Evolutionary conservation across 2,888 invertebrate genomes (phyloP).

Genomic region (Lymantria monacha): DNA sequence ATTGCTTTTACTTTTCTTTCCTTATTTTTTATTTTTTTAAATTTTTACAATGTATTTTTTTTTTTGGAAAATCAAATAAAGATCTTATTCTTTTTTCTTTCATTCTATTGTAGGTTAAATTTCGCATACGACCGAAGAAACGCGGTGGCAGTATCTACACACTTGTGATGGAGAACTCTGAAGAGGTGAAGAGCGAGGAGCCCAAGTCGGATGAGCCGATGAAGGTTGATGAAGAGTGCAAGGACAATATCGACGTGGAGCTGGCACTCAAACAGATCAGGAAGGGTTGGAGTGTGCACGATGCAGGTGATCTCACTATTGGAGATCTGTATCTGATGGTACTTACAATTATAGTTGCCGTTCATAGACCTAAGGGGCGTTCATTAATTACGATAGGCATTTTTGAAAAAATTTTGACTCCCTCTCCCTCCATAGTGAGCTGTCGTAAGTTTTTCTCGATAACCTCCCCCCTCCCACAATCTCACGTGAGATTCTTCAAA

Average conservation of each 20-base stretch:
- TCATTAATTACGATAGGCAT: neutral
- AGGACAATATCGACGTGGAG: constrained; percentile 61
- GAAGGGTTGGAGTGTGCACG: constrained; percentile 90
- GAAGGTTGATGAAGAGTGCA: constrained; percentile 34
- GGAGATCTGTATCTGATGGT: constrained; percentile 96
- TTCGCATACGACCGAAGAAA: constrained; percentile 68
- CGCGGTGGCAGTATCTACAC: constrained; percentile 68
- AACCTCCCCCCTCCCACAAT: too few species aligned
- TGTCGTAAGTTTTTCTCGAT: too few species aligned
- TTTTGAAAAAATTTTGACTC: too few species aligned
- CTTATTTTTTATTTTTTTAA: too few species aligned
- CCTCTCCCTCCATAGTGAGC: too few species aligned
- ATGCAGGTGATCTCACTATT: constrained; percentile 90
- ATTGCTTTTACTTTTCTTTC: too few species aligned
- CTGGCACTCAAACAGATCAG: constrained; percentile 69
- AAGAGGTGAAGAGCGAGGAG: constrained; percentile 34
- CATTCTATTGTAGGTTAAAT: constrained; percentile 67
- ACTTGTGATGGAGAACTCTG: constrained; percentile 51
- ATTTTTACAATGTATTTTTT: too few species aligned
- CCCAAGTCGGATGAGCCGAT: constrained; percentile 35
- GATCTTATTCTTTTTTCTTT: too few species aligned
- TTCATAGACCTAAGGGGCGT: neutral
- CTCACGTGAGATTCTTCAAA: too few species aligned
- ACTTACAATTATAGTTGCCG: constrained; percentile 30
- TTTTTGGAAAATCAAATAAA: too few species aligned